These are phyloP conservation scores for Synergus laeviventris DNA, from an alignment of 2,888 invertebrate genomes.

Conservation along the genomic window DNA sequence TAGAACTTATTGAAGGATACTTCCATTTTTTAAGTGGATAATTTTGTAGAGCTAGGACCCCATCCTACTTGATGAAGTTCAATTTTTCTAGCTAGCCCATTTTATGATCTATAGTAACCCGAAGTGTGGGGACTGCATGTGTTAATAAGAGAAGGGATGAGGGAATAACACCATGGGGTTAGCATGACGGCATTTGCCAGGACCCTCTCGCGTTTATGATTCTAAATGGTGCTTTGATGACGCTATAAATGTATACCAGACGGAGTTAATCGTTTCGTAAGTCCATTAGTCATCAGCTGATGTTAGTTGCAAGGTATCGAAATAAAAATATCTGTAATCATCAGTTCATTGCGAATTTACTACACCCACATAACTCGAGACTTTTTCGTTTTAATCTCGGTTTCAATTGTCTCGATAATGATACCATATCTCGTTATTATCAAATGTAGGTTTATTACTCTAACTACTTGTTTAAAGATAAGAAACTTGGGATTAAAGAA, in stretches of 20 bases:
- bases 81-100: constrained; percentile 24
- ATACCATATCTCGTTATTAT: neutral
- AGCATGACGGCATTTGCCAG: constrained; percentile 51
- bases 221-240: constrained; percentile 65
- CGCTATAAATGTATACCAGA: constrained; percentile 55
- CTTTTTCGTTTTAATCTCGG: constrained; percentile 1
- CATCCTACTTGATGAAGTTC: neutral
- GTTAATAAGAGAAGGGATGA: constrained; percentile 41
- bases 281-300: constrained; percentile 54
- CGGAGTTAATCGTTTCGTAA: constrained; percentile 59
- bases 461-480: neutral
- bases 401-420: neutral
- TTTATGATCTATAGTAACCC: constrained; percentile 42
- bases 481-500: neutral
- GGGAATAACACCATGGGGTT: constrained; percentile 49
- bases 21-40: neutral
- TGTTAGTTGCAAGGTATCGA: constrained; percentile 37
- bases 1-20: neutral
- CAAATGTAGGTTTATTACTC: constrained; percentile 4
- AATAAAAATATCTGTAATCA: constrained; percentile 25
- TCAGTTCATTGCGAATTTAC: neutral
- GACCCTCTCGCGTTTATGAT: constrained; percentile 54
- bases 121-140: constrained; percentile 19
- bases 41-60: neutral
- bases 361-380: constrained; percentile 15